Evolutionary conservation across 1,140 invertebrate species (phyloP), one percentile per base, ranked within the genome.

Genomic region (Bombus cullumanus): DNA sequence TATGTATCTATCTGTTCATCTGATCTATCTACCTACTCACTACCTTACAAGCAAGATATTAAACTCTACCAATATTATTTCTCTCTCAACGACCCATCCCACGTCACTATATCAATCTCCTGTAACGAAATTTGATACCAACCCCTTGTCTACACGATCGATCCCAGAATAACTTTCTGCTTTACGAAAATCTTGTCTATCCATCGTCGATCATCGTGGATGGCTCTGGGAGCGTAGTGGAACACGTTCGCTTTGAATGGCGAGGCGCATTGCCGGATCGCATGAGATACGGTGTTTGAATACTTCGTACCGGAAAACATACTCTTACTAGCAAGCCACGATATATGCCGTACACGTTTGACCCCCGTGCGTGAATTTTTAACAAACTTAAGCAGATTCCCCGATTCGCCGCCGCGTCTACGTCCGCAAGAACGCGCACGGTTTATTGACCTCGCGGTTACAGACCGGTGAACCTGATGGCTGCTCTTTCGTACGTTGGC

Each of bases 361-460:
- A 85, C 76, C 83, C 76, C 68, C 76, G 83, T 85, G 83, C 83
- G 83, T 85, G 83, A 85, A 85, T 85, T 85, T 80, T 85, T 64
- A 85, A 85, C 53, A 80, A 72, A 80, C 66, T 62, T 80, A 80
- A 62, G 37, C 83, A 47, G 66, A 85, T 85, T 83, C 81, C 53
- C 37, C 53, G 80, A 73, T 81, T 41, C 81, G 37, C 37, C 28
- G 34, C 28, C 3, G 34, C 62, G 62, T 62, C 53, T 25, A 9
- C 37, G 62, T 43, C 25, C 72, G 31, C 34, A 25, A n/a, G 31
- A 37, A 9, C 37, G 47, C 10, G 76, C 37, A 4, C 18, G 83
- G 83, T 84, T 78, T 71, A 59, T 84, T 84, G 75, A 84, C 76
- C 83, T 39, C 62, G n/a, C 43, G 47, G 43, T 83, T 69, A 39